Base-by-base conservation (phyloP, 2,888 invertebrate genomes). In the Helobdella robusta region DNA sequence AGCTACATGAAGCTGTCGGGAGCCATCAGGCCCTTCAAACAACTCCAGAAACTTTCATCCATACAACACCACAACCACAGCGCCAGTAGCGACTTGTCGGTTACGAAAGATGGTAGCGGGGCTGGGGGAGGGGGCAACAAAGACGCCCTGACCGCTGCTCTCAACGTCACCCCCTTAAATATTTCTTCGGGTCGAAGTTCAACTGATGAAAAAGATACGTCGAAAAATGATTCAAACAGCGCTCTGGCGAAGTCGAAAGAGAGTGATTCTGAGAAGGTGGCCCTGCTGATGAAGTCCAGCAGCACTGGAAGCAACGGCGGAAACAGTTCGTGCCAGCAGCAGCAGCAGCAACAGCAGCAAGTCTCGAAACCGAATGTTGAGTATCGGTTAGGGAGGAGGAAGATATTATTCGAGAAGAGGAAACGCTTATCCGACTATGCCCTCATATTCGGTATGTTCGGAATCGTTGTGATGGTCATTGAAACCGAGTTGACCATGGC, bases 401-500 rank as follows among this genome's bases (percentile, higher is more conserved):
- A 97, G 86, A 91, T 92, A 73, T 85, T 98, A 78, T 98, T 97
- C 83, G 97, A 97, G 84, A 95, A 94, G 82, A 84, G 98, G 76
- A 93, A 95, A 84, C 85, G 93, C 79, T 94, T 97, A 82, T 93
- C 94, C 82, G 97, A 98, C 83, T 97, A 95, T 83, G 94, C 97
- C 72, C 86, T 98, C 76, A 91, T 95, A 73, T 95, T 97, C 89
- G 95, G 95, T 76, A 91, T 98, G 90, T 92, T 97, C 83, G 98
- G 98, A 77, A 97, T 98, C 83, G 88, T 92, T 81, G 87, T 94
- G 79, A 98, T 98, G 68, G 64, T 68, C 20, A 87, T 95, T 83
- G 98, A 98, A 84, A 97, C 94, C 83, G 98, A 98, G 85, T 86
- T 98, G 75, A 90, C 91, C 82, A 92, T 93, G 84, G 93, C 94